phyloP scores from a whole-genome alignment of 2,888 invertebrate genomes.

The Galerucella pusilla region DNA sequence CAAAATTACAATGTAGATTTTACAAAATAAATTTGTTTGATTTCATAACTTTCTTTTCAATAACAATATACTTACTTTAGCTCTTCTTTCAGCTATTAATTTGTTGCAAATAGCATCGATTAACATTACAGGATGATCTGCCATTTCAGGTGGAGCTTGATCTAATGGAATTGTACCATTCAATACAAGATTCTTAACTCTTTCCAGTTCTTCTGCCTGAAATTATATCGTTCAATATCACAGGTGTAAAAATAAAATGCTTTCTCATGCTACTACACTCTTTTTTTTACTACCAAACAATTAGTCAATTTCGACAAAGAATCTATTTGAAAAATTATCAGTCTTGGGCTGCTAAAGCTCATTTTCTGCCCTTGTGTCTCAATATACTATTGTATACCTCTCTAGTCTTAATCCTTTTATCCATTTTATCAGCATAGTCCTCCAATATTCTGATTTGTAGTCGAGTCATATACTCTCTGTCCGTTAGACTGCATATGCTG shows the following conservation, averaged over 20 bases:
- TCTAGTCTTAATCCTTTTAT: conserved; percentile 72
- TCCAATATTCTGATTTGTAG: conserved; percentile 73
- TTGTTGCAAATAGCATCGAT: conserved; percentile 69
- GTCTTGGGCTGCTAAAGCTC: no score
- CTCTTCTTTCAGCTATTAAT: conserved; percentile 66
- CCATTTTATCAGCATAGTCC: conserved; percentile 74
- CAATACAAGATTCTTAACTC: conserved; percentile 76
- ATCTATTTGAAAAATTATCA: no score
- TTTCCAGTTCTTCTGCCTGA: conserved; percentile 71
- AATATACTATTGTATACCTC: conserved; percentile 64
- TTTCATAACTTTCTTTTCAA: no score
- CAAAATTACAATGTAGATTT: no score
- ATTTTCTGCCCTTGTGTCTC: no score
- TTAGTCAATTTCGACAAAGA: no score
- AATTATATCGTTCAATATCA: conserved; percentile 45
- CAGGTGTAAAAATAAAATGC: no score
- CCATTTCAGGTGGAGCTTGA: conserved; percentile 75
- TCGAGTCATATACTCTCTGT: conserved; percentile 75
- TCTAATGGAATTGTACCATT: conserved; percentile 75
- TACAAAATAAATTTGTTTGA: no score
- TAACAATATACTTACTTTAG: conserved; percentile 62
- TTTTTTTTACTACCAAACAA: no score
- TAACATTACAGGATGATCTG: conserved; percentile 76
- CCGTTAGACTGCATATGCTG: conserved; percentile 75
- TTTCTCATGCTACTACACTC: no score